These are phyloP conservation scores for Osmoderma eremita DNA, from an alignment of 2,888 invertebrate species.

Conservation along the genomic window DNA sequence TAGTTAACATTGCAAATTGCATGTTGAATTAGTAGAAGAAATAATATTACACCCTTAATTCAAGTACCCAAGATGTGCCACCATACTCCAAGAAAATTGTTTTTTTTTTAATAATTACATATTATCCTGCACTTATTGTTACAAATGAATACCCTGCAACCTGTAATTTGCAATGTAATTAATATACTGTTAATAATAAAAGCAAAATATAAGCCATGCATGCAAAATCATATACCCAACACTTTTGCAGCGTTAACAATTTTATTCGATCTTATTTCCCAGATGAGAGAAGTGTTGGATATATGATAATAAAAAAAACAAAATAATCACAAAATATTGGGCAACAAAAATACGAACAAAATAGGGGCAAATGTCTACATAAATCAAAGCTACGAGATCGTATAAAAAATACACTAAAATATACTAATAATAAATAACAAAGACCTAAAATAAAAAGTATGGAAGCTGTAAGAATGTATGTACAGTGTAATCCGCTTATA, in stretches of 20 bases:
- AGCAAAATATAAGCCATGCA: constrained; percentile 33
- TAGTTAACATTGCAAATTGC: constrained; percentile 30
- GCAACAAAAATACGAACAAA: constrained; percentile 42
- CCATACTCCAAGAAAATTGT: too few relatives aligned
- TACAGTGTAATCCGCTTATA: too few relatives aligned
- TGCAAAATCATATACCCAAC: constrained; percentile 32
- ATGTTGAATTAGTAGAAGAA: constrained; percentile 6
- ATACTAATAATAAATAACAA: constrained; percentile 11
- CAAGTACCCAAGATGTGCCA: not conserved
- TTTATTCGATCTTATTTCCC: not conserved
- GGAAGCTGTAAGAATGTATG: constrained; percentile 1
- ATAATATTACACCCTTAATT: not conserved
- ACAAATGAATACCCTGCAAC: constrained; percentile 6
- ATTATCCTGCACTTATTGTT: too few relatives aligned
- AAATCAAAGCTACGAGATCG: constrained; percentile 17
- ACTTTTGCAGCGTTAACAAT: constrained; percentile 6
- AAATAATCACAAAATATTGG: constrained; percentile 37
- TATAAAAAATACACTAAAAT: constrained; percentile 26
- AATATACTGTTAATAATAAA: constrained; percentile 33
- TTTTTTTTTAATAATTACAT: too few relatives aligned
- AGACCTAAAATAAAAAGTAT: constrained; percentile 9
- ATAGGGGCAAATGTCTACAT: constrained; percentile 31
- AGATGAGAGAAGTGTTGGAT: constrained; percentile 21
- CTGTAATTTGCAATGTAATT: constrained; percentile 35
- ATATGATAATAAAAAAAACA: constrained; percentile 21